These are phyloP conservation scores for Zapornia atra DNA, from an alignment of 2,113 vertebrate genomes.

Conservation along the genomic window DNA sequence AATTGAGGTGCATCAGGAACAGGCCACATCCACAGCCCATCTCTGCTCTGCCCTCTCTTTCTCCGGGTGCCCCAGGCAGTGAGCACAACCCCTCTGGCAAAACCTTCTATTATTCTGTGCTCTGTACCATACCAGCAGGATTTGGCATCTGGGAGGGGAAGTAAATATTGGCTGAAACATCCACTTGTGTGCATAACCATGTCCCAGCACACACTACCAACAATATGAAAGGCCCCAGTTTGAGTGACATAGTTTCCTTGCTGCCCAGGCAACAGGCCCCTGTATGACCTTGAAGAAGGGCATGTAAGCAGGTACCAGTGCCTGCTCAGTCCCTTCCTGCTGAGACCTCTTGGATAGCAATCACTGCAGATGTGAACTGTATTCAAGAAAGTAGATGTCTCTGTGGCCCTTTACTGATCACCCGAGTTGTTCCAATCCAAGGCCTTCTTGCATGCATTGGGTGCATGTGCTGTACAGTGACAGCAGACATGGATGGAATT, in stretches of 20 bases:
- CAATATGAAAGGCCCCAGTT: background rate
- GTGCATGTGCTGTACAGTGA: background rate
- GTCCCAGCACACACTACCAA: background rate
- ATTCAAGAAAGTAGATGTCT: background rate
- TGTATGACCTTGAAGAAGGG: background rate
- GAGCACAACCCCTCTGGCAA: background rate
- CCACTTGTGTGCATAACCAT: background rate
- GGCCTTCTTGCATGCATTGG: no score
- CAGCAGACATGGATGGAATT: background rate
- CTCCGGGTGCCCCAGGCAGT: background rate
- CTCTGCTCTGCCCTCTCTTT: background rate
- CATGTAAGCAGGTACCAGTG: no score
- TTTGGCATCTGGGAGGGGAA: background rate
- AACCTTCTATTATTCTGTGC: background rate
- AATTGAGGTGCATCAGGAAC: background rate
- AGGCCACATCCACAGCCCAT: background rate
- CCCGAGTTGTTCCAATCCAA: background rate
- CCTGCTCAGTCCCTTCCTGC: background rate
- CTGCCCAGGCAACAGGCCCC: background rate
- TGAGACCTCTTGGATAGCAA: rapidly evolving
- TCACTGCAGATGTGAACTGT: background rate
- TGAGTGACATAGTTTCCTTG: background rate
- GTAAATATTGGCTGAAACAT: background rate
- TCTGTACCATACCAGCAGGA: background rate
- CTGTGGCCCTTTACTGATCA: background rate